A percentile compares a stretch with the other conserved stretches of the same genome.
These are phyloP conservation scores for Eristalis tenax DNA, from an alignment of 2,888 invertebrate genomes.

Conservation along the genomic window DNA sequence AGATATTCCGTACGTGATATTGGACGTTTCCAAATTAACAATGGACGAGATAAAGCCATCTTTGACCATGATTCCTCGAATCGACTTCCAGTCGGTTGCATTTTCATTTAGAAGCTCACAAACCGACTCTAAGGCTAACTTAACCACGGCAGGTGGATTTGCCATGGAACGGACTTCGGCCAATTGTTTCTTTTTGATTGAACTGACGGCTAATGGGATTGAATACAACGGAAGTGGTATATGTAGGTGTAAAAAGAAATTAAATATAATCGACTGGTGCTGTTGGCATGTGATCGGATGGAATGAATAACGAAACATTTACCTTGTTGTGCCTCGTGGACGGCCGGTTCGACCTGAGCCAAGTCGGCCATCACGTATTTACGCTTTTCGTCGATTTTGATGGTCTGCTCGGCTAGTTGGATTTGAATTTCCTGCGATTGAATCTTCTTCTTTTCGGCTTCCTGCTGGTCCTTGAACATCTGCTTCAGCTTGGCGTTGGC, in stretches of 20 bases:
- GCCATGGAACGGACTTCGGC: constrained; percentile 97
- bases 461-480: constrained; percentile 99
- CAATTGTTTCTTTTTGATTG: constrained; percentile 97
- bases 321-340: constrained; percentile 99
- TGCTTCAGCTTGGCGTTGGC: constrained; percentile 99
- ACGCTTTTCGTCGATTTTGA: constrained; percentile 96
- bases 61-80: constrained; percentile 94
- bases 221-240: constrained; percentile 64
- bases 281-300: constrained; percentile 28
- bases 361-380: constrained; percentile 97
- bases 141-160: constrained; percentile 95
- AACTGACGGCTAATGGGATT: constrained; percentile 88
- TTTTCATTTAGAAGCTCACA: constrained; percentile 95
- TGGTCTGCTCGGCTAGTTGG: constrained; percentile 92
- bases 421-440: constrained; percentile 98
- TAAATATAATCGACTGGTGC: constrained; percentile 44
- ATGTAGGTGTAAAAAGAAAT: constrained; percentile 50
- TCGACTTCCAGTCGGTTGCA: constrained; percentile 96
- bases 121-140: constrained; percentile 96
- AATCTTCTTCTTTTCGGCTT: constrained; percentile 99
- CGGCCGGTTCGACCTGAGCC: constrained; percentile 98
- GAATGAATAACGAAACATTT: constrained; percentile 75
- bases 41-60: constrained; percentile 97
- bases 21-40: constrained; percentile 96
- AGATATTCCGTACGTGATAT: constrained; percentile 88